Conservation (phyloP, 1,140 invertebrate genomes). For the Vollenhovia emeryi region DNA sequence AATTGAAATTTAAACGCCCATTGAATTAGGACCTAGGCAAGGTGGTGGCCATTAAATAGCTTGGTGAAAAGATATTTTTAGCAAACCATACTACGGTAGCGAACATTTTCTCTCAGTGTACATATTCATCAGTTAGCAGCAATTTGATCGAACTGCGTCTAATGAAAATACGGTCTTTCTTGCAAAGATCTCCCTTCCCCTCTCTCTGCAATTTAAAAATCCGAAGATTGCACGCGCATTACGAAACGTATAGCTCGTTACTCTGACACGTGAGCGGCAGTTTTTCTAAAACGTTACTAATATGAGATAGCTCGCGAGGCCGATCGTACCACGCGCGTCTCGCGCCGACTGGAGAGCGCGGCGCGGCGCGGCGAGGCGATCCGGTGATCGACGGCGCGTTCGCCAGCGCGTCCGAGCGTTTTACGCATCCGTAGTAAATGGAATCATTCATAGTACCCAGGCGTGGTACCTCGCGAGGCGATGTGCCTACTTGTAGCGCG, state of each 20-base stretch:
- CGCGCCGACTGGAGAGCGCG: neutral
- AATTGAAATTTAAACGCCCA: too few relatives aligned
- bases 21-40: too few relatives aligned
- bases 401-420: neutral
- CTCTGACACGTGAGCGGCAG: neutral
- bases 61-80: too few relatives aligned
- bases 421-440: constrained; percentile 51
- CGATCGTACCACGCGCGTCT: neutral
- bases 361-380: neutral
- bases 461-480: constrained; percentile 25
- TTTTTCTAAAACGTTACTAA: neutral
- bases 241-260: neutral
- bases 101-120: too few relatives aligned
- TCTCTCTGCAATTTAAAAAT: neutral
- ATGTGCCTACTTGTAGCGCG: constrained; percentile 1
- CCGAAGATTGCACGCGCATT: neutral
- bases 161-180: neutral
- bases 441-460: constrained; percentile 47
- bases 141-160: neutral
- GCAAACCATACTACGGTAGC: too few relatives aligned
- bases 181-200: neutral
- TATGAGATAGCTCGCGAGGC: neutral
- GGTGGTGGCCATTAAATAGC: too few relatives aligned
- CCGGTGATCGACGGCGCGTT: neutral
- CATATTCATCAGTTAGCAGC: neutral